Evolutionary conservation across 2,113 vertebrate species (phyloP), one percentile per base, ranked within the genome.

Genomic region (Zosterops pallidus): DNA sequence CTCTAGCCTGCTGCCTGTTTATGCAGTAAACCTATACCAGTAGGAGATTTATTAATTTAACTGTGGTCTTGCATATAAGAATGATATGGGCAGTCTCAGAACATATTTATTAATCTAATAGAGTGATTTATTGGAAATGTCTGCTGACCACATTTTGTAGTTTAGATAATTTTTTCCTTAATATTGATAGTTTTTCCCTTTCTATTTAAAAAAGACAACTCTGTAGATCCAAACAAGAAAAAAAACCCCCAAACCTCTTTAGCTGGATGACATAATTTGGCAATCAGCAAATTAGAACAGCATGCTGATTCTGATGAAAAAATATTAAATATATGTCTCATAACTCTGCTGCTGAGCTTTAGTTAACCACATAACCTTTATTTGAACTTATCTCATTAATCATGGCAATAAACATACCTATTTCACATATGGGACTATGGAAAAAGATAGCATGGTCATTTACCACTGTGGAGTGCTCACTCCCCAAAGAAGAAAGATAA

Each of bases 321-420:
- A 91, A 37, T 57, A 89, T 76, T 90, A 93, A 96, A 91, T 83
- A 52, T 77, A 76, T 74, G 75, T 90, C 92, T 95, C 79, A 83
- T 69, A 92, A 95, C 53, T 97, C 75, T 92, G 47, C 77, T 86
- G 47, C 79, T 91, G 68, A 96, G 53, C 74, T 93, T 96, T 95
- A 84, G 71, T 89, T 97, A 91, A 96, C 95, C 75, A 63, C 25
- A 67, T 96, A 96, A 97, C 93, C 95, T 98, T 97, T 92, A 65
- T 59, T 35, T 97, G 95, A 98, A 98, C 96, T 96, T 91, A 90
- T 53, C 59, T 96, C 86, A 93, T 97, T 97, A 96, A 95, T 95
- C 86, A 86, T 33, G 29, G 41, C 59, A 63, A 10, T 75, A 96
- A 96, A 85, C 9, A 9, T 68, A 87, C 86, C 59, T 95, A 82